Conservation (phyloP, 2,113 vertebrate species). For the Ammodramus savannarum region DNA sequence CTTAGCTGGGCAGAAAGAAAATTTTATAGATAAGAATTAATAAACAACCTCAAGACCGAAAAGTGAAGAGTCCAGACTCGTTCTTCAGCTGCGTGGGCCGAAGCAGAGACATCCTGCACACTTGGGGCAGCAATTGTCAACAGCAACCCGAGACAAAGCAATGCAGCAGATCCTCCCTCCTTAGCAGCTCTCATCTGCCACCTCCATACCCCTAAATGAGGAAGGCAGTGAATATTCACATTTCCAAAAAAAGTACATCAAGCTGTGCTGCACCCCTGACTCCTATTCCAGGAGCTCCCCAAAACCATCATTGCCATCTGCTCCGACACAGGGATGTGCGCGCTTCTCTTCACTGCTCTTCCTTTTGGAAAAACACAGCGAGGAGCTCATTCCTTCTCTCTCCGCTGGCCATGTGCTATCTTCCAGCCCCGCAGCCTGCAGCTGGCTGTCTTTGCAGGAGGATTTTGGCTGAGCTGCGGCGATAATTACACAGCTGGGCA, state of each 20-base stretch:
- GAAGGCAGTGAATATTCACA: not conserved
- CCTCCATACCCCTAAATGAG: not conserved
- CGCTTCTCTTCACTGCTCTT: not conserved
- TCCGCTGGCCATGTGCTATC: not conserved
- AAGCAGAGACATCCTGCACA: too few relatives aligned
- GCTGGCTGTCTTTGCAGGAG: slow-evolving; percentile 25
- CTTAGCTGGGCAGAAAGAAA: too few relatives aligned
- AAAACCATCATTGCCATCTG: not conserved
- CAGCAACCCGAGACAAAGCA: too few relatives aligned
- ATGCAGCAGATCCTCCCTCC: not conserved
- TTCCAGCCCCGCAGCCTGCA: slow-evolving; percentile 1
- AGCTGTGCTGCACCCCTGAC: not conserved
- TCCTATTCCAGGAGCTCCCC: not conserved
- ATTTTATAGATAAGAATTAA: too few relatives aligned
- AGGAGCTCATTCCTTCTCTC: not conserved
- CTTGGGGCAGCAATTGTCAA: too few relatives aligned
- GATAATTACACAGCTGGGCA: slow-evolving; percentile 60
- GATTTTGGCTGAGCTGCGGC: slow-evolving; percentile 6
- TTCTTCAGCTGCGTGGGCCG: too few relatives aligned
- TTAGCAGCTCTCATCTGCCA: not conserved
- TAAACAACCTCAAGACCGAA: too few relatives aligned
- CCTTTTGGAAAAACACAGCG: not conserved
- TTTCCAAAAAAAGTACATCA: not conserved
- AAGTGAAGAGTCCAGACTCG: too few relatives aligned
- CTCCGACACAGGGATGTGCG: accelerated